Evolutionary conservation across 1,140 invertebrate genomes (phyloP), one percentile per base, ranked within the genome.

Genomic region (Macrosteles quadrilineatus): DNA sequence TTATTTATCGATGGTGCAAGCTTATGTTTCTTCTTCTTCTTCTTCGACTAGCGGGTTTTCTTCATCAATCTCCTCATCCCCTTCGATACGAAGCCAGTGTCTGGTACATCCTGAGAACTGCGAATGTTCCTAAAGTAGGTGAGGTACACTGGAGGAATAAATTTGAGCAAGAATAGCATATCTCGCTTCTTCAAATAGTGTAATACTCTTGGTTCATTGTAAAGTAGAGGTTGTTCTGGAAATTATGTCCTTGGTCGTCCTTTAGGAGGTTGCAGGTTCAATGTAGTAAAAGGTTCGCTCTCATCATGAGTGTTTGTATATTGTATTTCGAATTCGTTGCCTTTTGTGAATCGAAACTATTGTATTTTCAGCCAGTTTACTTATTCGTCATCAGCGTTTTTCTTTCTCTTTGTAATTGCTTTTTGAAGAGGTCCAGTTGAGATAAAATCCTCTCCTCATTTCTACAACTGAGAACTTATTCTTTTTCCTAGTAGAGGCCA

Each of bases 371-470:
- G 27, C 45, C 67, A 68, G 30, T 68, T 68, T n/a, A 55, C 67
- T 57, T 53, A n/a, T 31, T 55, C 30, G 63, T 47, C 62, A 45
- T 65, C 68, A 53, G 63, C 27, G 53, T 31, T 62, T 55, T 68
- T 45, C 17, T 45, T 55, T 32, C 31, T 68, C 21, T 25, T 72
- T 67, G 36, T 43, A 66, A 70, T 66, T 62, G 47, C n/a, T 47
- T 45, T 4, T 32, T 72, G 30, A 45, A 67, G 21, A 36, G 36
- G 31, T 45, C 69, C 36, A 17, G 71, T 50, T 21, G 67, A 53
- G 29, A 66, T n/a, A 62, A 70, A 72, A 53, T 72, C 59, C 36
- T 69, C 59, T 17, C 19, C 31, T 47, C 43, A 64, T 71, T 55
- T 30, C 45, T 23, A 50, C 40, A 55, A 64, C 32, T 47, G 17